These are phyloP conservation scores for Leuciscus idus DNA, from an alignment of 2,113 vertebrate species.

Conservation along the genomic window DNA sequence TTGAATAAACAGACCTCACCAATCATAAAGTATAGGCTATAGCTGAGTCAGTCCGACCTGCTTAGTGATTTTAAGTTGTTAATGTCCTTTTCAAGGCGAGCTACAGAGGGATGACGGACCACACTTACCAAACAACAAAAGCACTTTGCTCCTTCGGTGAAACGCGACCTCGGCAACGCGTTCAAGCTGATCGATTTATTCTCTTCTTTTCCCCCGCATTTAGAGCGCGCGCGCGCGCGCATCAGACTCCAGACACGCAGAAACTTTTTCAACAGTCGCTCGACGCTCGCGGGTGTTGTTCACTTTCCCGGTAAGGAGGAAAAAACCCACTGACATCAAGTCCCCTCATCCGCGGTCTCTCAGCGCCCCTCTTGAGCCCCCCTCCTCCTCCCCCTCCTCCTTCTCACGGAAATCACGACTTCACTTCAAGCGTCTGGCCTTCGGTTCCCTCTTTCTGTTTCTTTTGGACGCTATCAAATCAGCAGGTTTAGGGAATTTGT, in stretches of 20 bases:
- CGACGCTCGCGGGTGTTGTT: conserved; percentile 14
- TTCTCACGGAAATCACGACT: conserved; percentile 8
- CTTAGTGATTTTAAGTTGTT: conserved; percentile 9
- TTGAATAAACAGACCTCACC: conserved; percentile 20
- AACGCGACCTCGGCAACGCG: conserved; percentile 33
- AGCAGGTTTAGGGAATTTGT: not conserved
- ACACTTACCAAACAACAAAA: conserved; percentile 56
- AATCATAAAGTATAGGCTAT: conserved; percentile 4
- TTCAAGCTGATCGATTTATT: conserved; percentile 9
- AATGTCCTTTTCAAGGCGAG: conserved; percentile 1
- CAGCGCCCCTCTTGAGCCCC: conserved; percentile 28
- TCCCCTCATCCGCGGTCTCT: conserved; percentile 29
- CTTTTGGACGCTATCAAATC: not conserved
- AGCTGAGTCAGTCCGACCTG: conserved; percentile 14
- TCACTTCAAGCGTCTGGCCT: not conserved
- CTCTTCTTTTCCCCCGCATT: conserved; percentile 6
- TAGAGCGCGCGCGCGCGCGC: not conserved
- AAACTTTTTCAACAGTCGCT: conserved; percentile 32
- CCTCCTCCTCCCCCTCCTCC: not conserved
- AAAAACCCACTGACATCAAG: not conserved
- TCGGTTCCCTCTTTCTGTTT: not conserved
- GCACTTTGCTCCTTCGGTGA: conserved; percentile 48
- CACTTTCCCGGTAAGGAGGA: conserved; percentile 13
- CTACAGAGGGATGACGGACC: conserved; percentile 31
- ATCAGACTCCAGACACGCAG: not conserved